phyloP scores from a whole-genome alignment of 2,888 invertebrate genomes.

The Pasiphila rectangulata region DNA sequence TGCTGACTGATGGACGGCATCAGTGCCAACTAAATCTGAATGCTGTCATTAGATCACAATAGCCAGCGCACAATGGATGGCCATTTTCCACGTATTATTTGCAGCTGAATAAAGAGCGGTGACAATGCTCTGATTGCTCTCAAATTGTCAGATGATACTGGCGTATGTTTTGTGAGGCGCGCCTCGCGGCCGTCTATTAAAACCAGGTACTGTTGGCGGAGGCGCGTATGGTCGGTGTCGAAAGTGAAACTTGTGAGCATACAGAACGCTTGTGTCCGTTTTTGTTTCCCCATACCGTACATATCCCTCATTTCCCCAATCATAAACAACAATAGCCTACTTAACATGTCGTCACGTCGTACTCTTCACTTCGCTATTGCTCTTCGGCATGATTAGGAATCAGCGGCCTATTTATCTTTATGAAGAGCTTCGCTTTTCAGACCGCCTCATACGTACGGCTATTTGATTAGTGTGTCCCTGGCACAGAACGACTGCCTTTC shows the following conservation, averaged over 20 bases:
- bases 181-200: conserved; percentile 66
- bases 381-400: too few species aligned
- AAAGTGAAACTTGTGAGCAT: conserved; percentile 22
- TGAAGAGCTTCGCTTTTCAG: too few species aligned
- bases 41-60: conserved; percentile 77
- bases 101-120: conserved; percentile 79
- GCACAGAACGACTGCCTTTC: too few species aligned
- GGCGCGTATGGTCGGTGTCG: conserved; percentile 25
- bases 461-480: too few species aligned
- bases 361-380: too few species aligned
- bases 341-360: too few species aligned
- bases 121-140: conserved; percentile 80
- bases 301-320: too few species aligned
- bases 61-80: conserved; percentile 69
- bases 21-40: conserved; percentile 64
- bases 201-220: conserved; percentile 30
- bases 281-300: too few species aligned
- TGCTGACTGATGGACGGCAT: conserved; percentile 65
- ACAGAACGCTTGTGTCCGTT: neutral
- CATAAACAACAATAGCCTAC: too few species aligned
- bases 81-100: conserved; percentile 80
- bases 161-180: conserved; percentile 67
- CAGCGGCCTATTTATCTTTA: too few species aligned
- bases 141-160: conserved; percentile 81
- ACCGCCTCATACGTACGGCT: too few species aligned